These are phyloP conservation scores for Zosterops lateralis DNA, from an alignment of 2,113 vertebrate species.

Conservation along the genomic window DNA sequence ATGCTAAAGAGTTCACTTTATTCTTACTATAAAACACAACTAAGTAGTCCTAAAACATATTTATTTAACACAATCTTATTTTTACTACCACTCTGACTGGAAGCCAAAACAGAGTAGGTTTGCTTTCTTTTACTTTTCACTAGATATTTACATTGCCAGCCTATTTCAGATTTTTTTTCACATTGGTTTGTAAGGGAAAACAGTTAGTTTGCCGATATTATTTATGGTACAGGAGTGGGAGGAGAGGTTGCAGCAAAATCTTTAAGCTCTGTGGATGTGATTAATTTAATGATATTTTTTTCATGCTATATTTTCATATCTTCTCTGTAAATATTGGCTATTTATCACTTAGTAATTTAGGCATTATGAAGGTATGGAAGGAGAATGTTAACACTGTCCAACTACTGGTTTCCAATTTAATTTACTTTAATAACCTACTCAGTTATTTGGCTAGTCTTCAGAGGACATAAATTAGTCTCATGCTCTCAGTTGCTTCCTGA, in stretches of 20 bases:
- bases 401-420: neutral
- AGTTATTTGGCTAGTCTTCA: conserved; percentile 5
- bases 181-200: neutral
- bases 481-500: neutral
- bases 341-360: neutral
- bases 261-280: neutral
- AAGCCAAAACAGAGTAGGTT: neutral
- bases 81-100: neutral
- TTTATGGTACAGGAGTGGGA: neutral
- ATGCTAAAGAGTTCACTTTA: neutral
- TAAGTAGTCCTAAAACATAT: neutral
- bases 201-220: neutral
- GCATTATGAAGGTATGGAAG: neutral
- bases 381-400: neutral
- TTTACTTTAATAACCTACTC: neutral
- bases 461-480: neutral
- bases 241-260: neutral
- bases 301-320: neutral
- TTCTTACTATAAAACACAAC: neutral
- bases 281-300: neutral
- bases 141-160: neutral
- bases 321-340: neutral
- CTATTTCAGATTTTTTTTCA: neutral
- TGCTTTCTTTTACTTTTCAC: neutral
- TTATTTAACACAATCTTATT: neutral